Evolutionary conservation across 2,888 invertebrate species (phyloP), one percentile per base, ranked within the genome.

Genomic region (Amphipoea oculea): DNA sequence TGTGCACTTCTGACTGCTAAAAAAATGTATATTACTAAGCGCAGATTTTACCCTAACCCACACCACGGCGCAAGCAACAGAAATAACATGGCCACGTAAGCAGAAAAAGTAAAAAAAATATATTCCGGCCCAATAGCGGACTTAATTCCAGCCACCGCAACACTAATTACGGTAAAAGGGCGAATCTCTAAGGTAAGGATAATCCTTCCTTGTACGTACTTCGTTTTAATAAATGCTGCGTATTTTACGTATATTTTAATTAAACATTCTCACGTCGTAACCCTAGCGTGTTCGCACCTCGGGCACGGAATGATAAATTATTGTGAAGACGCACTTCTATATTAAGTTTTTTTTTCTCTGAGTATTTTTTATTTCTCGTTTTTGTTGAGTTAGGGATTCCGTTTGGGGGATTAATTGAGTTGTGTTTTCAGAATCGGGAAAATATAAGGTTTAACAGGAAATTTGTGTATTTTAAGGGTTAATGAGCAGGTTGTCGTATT

Each of bases 171-270:
- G 89, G 90, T 91, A 90, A 92, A 92, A 92, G 89, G 83, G 80
- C 89, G 80, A 86, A 89, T 90, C 92, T 89, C 91, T 62, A 89
- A 92, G 91, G 92, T 88, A 91, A 90, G 90, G 92, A 91, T 93
- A 91, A 93, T 92, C 92, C 92, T 91, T 91, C 90, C 91, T 90
- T 91, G 79, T 89, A 83, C 88, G 89, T 89, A 90, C 91, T 90
- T 89, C 90, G 91, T 92, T 94, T 92, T 93, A 94, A 93, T 94
- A 93, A 94, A 91, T 90, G 86, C 88, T 78, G 78, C 88, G 91
- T 92, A 92, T 92, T 93, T 93, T 93, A 88, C 88, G 86, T 89
- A 82, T 89, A 92, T 93, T 94, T 94, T 94, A 94, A 94, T 94
- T 94, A 94, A 94, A 94, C 93, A 93, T 93, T 94, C 92, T 90